A percentile compares a stretch with the other conserved stretches of the same genome.
These are phyloP conservation scores for Lasioglossum villosulum DNA, from an alignment of 2,888 invertebrate genomes.

Conservation along the genomic window DNA sequence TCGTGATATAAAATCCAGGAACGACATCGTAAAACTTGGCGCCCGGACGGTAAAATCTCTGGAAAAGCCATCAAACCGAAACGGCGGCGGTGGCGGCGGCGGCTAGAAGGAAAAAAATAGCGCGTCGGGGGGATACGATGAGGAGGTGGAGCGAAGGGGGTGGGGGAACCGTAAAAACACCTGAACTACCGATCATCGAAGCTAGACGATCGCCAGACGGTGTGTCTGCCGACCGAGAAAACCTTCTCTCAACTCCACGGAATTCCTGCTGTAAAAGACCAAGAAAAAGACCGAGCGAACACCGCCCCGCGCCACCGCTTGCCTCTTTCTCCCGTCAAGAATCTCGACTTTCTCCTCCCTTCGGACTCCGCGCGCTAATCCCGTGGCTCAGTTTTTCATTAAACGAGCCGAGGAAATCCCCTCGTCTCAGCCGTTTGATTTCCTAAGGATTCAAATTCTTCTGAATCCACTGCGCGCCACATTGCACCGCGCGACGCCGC, in stretches of 20 bases:
- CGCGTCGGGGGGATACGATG: background rate
- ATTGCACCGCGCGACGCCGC: background rate
- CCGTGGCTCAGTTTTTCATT: conserved; percentile 2
- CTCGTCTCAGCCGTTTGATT: background rate
- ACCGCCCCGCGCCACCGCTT: background rate
- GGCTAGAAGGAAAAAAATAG: conserved; percentile 24
- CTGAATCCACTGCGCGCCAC: background rate
- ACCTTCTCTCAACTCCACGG: conserved; percentile 12
- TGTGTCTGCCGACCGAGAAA: conserved; percentile 40
- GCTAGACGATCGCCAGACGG: conserved; percentile 71
- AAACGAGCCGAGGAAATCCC: background rate
- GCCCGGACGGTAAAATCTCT: conserved; percentile 67
- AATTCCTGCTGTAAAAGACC: conserved; percentile 22
- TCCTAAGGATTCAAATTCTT: conserved; percentile 5
- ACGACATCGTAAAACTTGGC: conserved; percentile 70
- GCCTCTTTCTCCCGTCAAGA: background rate
- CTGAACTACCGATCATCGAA: conserved; percentile 62
- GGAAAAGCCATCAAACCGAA: conserved; percentile 67
- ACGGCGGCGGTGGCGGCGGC: background rate
- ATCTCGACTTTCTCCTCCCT: background rate
- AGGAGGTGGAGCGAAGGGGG: conserved; percentile 4
- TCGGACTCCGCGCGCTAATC: background rate
- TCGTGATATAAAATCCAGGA: conserved; percentile 69
- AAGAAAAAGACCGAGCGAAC: conserved; percentile 1
- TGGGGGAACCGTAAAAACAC: conserved; percentile 64